Evolutionary conservation across 2,113 vertebrate species (phyloP).

Genomic region (Corydoras sp.): DNA sequence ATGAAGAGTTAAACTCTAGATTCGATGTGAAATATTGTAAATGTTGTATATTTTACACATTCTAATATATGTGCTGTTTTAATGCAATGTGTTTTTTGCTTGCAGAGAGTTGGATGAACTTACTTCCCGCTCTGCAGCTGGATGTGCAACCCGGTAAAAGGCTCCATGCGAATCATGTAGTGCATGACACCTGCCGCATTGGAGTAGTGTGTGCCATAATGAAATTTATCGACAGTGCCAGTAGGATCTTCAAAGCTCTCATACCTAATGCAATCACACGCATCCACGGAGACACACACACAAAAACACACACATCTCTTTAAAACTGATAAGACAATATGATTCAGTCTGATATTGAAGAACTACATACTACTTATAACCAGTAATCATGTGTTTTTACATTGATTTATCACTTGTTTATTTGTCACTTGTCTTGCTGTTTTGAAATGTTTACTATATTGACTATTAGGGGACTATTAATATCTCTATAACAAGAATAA

Average conservation of each 20-base stretch:
- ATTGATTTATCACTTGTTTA: neutral
- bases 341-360: no score
- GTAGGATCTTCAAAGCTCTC: constrained; percentile 96
- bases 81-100: neutral
- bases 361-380: neutral
- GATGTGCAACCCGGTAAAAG: constrained; percentile 92
- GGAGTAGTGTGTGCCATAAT: constrained; percentile 98
- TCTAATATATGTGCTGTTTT: neutral
- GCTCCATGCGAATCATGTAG: constrained; percentile 97
- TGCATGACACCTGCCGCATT: constrained; percentile 98
- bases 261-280: constrained; percentile 63
- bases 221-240: constrained; percentile 91
- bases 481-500: no score
- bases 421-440: no score
- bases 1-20: no score
- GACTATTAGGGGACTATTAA: no score
- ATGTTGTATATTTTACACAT: no score
- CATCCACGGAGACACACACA: constrained; percentile 2
- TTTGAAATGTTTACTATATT: no score
- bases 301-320: neutral
- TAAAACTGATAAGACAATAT: neutral
- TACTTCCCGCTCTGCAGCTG: constrained; percentile 96
- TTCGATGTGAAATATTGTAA: no score
- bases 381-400: neutral
- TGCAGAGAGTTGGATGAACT: neutral